phyloP scores from a whole-genome alignment of 2,888 invertebrate species.

The Acanthosepion pharaonis region DNA sequence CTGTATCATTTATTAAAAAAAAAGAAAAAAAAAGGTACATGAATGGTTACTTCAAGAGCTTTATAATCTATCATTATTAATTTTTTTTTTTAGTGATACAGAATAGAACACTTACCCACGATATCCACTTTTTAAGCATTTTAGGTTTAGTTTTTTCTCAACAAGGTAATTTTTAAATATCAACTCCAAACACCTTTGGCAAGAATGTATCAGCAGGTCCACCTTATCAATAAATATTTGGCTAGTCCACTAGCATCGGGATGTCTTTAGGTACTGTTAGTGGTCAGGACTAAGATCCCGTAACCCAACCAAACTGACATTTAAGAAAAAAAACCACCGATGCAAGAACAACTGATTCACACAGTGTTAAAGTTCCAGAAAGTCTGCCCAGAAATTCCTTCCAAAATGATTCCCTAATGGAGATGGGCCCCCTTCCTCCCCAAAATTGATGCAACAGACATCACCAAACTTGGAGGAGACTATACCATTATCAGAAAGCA shows the following conservation, averaged over 20 bases:
- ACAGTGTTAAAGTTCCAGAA: background rate
- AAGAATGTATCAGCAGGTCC: conserved; percentile 8
- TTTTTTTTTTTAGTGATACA: background rate
- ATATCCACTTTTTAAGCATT: conserved; percentile 46
- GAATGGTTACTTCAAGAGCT: background rate
- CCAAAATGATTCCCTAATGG: background rate
- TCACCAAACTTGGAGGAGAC: conserved; percentile 47
- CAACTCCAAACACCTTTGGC: conserved; percentile 6
- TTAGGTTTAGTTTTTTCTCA: background rate
- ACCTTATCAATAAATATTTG: conserved; percentile 21
- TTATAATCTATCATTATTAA: background rate
- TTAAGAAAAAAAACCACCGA: background rate
- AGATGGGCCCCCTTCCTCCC: background rate
- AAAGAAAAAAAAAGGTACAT: background rate
- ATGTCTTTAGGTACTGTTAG: background rate
- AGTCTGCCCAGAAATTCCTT: conserved; percentile 33
- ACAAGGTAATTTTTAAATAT: background rate
- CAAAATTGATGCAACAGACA: background rate
- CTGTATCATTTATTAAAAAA: too few relatives aligned
- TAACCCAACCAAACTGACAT: background rate
- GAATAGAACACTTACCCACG: conserved; percentile 20
- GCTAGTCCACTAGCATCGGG: conserved; percentile 1
- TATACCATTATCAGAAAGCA: conserved; percentile 38
- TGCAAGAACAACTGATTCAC: conserved; percentile 22
- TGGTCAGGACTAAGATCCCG: background rate